Evolutionary conservation across 2,797 vertebrate genomes (phyloP), one percentile per base, ranked within the genome.

Genomic region (Mus caroli): DNA sequence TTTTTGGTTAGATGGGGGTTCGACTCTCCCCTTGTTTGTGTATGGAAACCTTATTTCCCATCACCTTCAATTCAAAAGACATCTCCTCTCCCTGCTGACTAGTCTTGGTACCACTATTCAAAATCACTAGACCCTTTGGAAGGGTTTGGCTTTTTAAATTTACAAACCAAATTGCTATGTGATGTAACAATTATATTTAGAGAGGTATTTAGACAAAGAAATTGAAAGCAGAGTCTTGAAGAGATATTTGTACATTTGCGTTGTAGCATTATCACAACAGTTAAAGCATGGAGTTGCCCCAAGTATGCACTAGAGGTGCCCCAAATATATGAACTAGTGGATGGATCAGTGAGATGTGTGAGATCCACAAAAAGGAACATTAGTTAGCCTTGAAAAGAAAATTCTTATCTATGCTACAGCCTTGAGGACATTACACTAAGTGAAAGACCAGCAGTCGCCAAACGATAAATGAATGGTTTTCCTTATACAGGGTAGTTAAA

Each of bases 21-120:
- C 52, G 10, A 24, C 31, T 46, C 26, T 50, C 54, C 26, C 19
- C 40, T 14, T 85, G 67, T 60, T 50, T 69, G 40, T 8, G 54
- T 24, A 4, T 58, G 15, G 40, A 50, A 26, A 60, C 58, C 62
- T 11, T 67, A 87, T 73, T 91, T 73, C 62, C 20, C 43, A 86
- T 31, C 54, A 88, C 9, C 60, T 40, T 69, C 31, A 84, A 34
- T 78, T 95, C 60, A 78, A 71, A 95, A 92, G 78, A 62, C 20
- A 40, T 28, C 24, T 67, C 78, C 60, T 84, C 60, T 89, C 52
- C 58, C 71, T 22, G 24, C 17, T 60, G 24, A 83, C 40, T 43
- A 40, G n/a, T 77, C 60, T 85, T 40, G 12, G n/a, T 76, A 64
- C 34, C 34, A 40, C 24, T 8, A 17, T 43, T 22, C 37, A 60